Evolutionary conservation across 2,113 vertebrate genomes (phyloP).

Genomic region (Petroica traversi): DNA sequence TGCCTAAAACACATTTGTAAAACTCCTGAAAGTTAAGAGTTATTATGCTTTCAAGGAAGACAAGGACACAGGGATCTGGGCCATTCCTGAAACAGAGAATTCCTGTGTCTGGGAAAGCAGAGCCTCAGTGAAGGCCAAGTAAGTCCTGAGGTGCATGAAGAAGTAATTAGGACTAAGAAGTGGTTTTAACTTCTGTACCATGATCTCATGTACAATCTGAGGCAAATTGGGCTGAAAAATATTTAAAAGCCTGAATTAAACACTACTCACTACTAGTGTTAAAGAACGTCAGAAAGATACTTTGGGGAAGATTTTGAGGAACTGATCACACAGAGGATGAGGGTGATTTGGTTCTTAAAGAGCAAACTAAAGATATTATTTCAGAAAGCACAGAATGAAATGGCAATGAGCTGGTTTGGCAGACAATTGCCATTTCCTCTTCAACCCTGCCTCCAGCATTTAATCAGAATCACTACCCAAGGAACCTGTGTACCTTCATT

Average conservation of each 20-base stretch:
- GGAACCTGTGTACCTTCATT: background rate
- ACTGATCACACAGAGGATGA: background rate
- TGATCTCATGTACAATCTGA: background rate
- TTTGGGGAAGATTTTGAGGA: background rate
- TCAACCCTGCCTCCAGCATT: background rate
- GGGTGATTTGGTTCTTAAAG: background rate
- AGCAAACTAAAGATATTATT: background rate
- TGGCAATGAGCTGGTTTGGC: background rate
- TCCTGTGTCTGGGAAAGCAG: background rate
- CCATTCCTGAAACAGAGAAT: background rate
- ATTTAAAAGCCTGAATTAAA: background rate
- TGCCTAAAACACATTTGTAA: background rate
- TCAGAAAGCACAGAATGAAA: background rate
- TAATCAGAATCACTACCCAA: background rate
- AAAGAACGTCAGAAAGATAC: background rate
- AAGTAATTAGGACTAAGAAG: background rate
- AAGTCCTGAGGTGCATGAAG: background rate
- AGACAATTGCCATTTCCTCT: background rate
- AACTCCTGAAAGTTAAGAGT: background rate
- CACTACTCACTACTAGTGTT: background rate
- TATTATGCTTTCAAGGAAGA: background rate
- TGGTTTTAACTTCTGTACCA: background rate
- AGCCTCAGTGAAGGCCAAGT: background rate
- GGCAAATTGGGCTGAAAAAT: background rate
- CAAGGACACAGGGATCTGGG: background rate